A percentile compares a stretch with the other conserved stretches of the same genome.
Evolutionary conservation across 2,888 invertebrate species (phyloP).

Genomic region (Deilephila elpenor): DNA sequence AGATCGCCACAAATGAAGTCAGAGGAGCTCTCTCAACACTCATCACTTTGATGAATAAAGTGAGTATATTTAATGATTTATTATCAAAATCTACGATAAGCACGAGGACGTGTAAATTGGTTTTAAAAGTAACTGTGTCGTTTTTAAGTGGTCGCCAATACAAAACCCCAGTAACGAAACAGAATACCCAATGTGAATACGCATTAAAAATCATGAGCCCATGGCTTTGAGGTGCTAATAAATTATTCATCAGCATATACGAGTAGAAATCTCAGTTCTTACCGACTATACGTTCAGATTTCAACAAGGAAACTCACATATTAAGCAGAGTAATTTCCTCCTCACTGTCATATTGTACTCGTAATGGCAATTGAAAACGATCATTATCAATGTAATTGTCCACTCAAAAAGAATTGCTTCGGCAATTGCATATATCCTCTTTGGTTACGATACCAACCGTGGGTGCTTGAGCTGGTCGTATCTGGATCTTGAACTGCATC

Average conservation of each 20-base stretch:
- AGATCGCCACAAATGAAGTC: conserved; percentile 86
- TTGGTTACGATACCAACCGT: conserved; percentile 7
- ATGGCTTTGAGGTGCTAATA: conserved; percentile 41
- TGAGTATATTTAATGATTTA: conserved; percentile 53
- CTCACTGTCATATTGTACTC: conserved; percentile 36
- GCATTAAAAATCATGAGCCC: conserved; percentile 45
- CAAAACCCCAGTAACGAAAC: conserved; percentile 5
- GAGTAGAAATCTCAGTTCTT: neutral
- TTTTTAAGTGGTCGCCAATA: neutral
- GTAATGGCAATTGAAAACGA: conserved; percentile 32
- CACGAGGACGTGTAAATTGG: no score
- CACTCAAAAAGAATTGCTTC: conserved; percentile 42
- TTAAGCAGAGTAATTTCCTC: neutral
- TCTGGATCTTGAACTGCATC: conserved; percentile 18
- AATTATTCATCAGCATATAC: conserved; percentile 46
- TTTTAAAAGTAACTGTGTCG: neutral
- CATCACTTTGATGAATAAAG: conserved; percentile 84
- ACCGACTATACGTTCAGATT: neutral
- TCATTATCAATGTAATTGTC: conserved; percentile 44
- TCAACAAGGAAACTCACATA: conserved; percentile 11
- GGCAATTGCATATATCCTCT: conserved; percentile 52
- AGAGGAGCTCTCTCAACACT: conserved; percentile 86
- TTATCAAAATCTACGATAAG: neutral
- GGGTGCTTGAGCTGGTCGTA: conserved; percentile 4
- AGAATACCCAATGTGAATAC: conserved; percentile 37